A percentile compares a stretch with the other conserved stretches of the same genome.
Conservation (phyloP, 2,797 vertebrate species). For the Gorsachius magnificus region DNA sequence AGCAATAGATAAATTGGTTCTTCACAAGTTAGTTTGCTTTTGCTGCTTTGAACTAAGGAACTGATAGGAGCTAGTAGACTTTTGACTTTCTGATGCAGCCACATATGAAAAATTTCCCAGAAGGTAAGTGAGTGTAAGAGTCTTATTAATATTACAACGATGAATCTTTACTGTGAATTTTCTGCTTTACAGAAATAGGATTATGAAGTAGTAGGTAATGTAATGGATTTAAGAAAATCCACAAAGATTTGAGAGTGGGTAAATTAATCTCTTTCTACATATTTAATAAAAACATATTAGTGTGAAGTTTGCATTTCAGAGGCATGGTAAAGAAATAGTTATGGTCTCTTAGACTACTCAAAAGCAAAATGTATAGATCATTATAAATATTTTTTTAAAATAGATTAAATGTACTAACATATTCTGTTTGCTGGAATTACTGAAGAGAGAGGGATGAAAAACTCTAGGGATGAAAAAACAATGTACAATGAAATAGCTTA, state of each 20-base stretch:
- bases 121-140: background rate
- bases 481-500: background rate
- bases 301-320: background rate
- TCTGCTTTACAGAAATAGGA: background rate
- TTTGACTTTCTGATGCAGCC: background rate
- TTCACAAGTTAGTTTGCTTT: background rate
- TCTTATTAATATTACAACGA: background rate
- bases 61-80: background rate
- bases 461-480: background rate
- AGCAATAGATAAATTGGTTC: background rate
- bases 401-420: background rate
- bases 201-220: background rate
- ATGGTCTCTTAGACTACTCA: background rate
- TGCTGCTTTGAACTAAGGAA: background rate
- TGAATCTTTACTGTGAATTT: background rate
- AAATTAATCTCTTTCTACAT: background rate
- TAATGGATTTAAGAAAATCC: background rate
- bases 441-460: background rate
- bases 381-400: background rate
- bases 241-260: background rate
- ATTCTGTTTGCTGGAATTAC: background rate
- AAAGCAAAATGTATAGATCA: background rate
- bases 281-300: background rate
- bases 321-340: background rate
- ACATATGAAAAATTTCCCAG: background rate